Conservation (phyloP, 2,113 vertebrate species). For the Cololabis saira region DNA sequence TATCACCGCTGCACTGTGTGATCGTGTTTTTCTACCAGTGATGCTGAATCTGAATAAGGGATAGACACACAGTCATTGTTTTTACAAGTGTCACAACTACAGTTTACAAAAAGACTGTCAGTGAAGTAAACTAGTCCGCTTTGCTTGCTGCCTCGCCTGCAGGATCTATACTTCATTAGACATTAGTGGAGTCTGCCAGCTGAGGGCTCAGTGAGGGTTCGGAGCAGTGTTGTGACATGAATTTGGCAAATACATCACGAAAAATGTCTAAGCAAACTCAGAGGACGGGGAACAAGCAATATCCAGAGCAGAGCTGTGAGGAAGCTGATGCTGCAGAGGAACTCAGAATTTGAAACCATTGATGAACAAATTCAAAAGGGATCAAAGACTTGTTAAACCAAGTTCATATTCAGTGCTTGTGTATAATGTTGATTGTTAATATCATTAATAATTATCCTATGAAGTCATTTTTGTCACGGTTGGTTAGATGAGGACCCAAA, state of each 20-base stretch:
- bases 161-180: constrained; percentile 68
- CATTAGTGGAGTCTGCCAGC: constrained; percentile 58
- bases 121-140: constrained; percentile 6
- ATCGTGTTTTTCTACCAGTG: constrained; percentile 29
- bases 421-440: too few relatives aligned
- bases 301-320: constrained; percentile 8
- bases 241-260: constrained; percentile 58
- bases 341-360: constrained; percentile 12
- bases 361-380: neutral
- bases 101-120: constrained; percentile 31
- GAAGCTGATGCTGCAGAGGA: neutral
- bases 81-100: constrained; percentile 24
- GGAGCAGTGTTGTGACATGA: constrained; percentile 61
- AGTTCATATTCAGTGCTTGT: too few relatives aligned
- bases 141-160: constrained; percentile 28
- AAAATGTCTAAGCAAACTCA: constrained; percentile 28
- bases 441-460: too few relatives aligned
- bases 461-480: too few relatives aligned
- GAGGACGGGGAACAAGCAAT: neutral
- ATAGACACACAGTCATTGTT: constrained; percentile 17
- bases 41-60: constrained; percentile 47
- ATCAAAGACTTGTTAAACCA: too few relatives aligned
- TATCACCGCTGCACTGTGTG: constrained; percentile 29
- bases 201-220: constrained; percentile 45
- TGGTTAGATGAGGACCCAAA: too few relatives aligned